Evolutionary conservation across 2,888 invertebrate genomes (phyloP).

Genomic region (Mechanitis mazaeus): DNA sequence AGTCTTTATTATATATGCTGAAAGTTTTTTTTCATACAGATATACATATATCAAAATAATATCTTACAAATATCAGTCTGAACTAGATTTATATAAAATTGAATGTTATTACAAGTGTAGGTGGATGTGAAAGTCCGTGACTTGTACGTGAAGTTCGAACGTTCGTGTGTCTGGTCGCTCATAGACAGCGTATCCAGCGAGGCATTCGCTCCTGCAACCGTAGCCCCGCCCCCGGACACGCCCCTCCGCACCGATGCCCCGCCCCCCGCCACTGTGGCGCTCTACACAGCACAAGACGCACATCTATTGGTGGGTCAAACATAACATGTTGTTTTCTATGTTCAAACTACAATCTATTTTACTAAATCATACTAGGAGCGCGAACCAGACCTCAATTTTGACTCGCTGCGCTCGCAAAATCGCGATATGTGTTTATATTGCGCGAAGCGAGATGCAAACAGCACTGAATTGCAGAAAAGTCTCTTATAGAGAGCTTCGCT

Average conservation of each 20-base stretch:
- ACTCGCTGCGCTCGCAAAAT: too few relatives aligned
- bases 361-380: too few relatives aligned
- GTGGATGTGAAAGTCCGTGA: slow-evolving; percentile 76
- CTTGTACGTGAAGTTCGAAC: slow-evolving; percentile 87
- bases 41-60: neutral
- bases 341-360: too few relatives aligned
- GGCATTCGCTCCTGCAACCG: slow-evolving; percentile 46
- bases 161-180: slow-evolving; percentile 85
- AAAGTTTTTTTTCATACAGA: too few relatives aligned
- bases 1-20: too few relatives aligned
- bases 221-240: slow-evolving; percentile 37
- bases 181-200: slow-evolving; percentile 81
- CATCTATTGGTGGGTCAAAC: slow-evolving; percentile 45
- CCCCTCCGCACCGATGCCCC: slow-evolving; percentile 35
- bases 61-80: neutral
- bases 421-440: too few relatives aligned
- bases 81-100: neutral
- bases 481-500: too few relatives aligned
- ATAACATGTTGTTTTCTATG: neutral
- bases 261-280: slow-evolving; percentile 38
- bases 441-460: too few relatives aligned
- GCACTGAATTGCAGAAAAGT: too few relatives aligned
- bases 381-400: too few relatives aligned
- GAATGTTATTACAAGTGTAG: slow-evolving; percentile 33
- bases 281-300: slow-evolving; percentile 53